phyloP scores from a whole-genome alignment of 2,113 vertebrate species.

The Phyllostomus discolor region DNA sequence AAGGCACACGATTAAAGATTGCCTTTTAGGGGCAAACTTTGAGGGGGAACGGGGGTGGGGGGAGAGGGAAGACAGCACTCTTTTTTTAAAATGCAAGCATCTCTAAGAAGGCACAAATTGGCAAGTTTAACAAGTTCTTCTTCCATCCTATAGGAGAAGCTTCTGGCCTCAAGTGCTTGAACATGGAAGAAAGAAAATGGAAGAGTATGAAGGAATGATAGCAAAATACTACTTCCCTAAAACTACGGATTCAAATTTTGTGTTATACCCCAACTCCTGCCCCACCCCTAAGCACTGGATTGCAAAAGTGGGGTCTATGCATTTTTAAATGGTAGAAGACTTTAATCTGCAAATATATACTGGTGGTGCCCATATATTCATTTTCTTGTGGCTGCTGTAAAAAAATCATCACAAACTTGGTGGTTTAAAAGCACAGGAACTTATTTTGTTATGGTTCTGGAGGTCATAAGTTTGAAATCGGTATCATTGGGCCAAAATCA shows the following conservation, averaged over 20 bases:
- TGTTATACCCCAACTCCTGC: not conserved
- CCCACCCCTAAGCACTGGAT: not conserved
- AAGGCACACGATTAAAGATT: not conserved
- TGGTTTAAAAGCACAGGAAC: not conserved
- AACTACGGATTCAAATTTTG: not conserved
- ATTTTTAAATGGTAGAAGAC: not conserved
- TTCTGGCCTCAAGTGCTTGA: not conserved
- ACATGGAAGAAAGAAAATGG: not conserved
- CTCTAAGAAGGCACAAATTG: not conserved
- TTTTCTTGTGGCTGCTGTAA: not conserved
- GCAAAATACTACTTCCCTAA: not conserved
- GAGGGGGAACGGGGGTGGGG: rapidly evolving
- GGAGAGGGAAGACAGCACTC: not conserved
- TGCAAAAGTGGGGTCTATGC: not conserved
- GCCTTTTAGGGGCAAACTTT: too few relatives aligned
- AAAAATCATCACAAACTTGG: not conserved
- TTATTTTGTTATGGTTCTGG: not conserved
- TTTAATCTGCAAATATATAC: not conserved
- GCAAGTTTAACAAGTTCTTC: not conserved
- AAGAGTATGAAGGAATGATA: not conserved
- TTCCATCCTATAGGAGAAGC: not conserved
- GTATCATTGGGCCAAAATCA: not conserved
- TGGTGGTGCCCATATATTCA: not conserved
- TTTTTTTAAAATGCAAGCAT: not conserved
- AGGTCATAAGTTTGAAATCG: not conserved